Evolutionary conservation across 2,797 vertebrate genomes (phyloP), one percentile per base, ranked within the genome.

Genomic region (Halcyon badia): DNA sequence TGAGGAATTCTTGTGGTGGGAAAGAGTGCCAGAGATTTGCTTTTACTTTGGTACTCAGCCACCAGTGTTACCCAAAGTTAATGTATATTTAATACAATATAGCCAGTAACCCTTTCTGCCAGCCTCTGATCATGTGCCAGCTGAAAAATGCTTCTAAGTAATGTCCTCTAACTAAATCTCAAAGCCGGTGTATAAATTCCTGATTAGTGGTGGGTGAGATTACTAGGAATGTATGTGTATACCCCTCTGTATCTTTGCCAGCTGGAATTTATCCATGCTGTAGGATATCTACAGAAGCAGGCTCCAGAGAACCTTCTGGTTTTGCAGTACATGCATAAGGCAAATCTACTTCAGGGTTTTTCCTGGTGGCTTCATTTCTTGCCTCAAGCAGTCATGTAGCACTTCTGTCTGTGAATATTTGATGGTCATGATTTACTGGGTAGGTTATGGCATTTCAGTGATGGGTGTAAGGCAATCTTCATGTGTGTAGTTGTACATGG

Each of bases 131-230:
- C 70, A 6, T 20, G 28, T 1, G 37, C 80, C 95, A 86, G 77
- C 62, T 66, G 75, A 69, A 49, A 82, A 94, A 75, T n/a, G 72
- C 82, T 78, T 84, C 15, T 0, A 81, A 86, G 25, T n/a, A 79
- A 71, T 51, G 54, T 83, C 69, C 69, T 88, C 76, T 89, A 83
- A 66, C 66, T 54, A 35, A 80, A 86, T 71, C 79, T 85, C n/a
- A 44, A 37, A 85, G 64, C 48, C 87, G 18, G 71, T 2, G 0
- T 90, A 64, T 37, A 62, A 91, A 91, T 52, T 94, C 68, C 79
- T 91, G 91, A 94, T 95, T 90, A 94, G 82, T 8, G n/a, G 52
- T 65, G 72, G 52, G 22, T 72, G 85, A 97, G 84, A 89, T 89
- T 91, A 61, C 69, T 61, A 25, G 69, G 28, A 25, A 72, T 56